phyloP scores from a whole-genome alignment of 2,888 invertebrate genomes.

The Chloroclysta siterata region DNA sequence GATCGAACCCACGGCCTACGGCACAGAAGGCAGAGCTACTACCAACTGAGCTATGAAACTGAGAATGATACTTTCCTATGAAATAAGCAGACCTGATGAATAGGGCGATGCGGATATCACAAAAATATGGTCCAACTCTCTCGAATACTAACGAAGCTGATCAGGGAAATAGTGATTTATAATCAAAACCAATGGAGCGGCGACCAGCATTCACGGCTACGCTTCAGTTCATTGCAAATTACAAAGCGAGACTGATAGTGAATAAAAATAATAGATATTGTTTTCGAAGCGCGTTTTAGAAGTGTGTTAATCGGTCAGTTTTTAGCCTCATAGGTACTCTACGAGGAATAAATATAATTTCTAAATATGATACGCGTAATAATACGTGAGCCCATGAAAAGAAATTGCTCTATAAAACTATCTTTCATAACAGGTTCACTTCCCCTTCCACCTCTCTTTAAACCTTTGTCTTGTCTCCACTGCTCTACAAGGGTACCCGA shows the following conservation, averaged over 20 bases:
- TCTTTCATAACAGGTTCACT: neutral
- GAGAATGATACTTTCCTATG: too few relatives aligned
- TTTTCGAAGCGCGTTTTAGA: neutral
- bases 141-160: slow-evolving; percentile 20
- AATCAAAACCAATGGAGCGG: slow-evolving; percentile 26
- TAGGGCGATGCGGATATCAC: neutral
- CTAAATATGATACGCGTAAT: too few relatives aligned
- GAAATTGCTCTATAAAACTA: too few relatives aligned
- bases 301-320: neutral
- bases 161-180: slow-evolving; percentile 29
- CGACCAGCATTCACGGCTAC: slow-evolving; percentile 22
- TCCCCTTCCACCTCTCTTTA: neutral
- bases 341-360: too few relatives aligned
- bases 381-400: too few relatives aligned
- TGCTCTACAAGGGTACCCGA: too few relatives aligned
- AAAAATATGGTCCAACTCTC: neutral
- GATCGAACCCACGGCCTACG: too few relatives aligned
- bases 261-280: slow-evolving; percentile 11
- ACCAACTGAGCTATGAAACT: too few relatives aligned
- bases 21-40: too few relatives aligned
- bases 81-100: too few relatives aligned
- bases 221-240: slow-evolving; percentile 12
- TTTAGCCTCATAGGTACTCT: too few relatives aligned
- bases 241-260: slow-evolving; percentile 25
- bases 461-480: too few relatives aligned